These are phyloP conservation scores for Ataeniobius toweri DNA, from an alignment of 2,797 vertebrate species.

Conservation along the genomic window DNA sequence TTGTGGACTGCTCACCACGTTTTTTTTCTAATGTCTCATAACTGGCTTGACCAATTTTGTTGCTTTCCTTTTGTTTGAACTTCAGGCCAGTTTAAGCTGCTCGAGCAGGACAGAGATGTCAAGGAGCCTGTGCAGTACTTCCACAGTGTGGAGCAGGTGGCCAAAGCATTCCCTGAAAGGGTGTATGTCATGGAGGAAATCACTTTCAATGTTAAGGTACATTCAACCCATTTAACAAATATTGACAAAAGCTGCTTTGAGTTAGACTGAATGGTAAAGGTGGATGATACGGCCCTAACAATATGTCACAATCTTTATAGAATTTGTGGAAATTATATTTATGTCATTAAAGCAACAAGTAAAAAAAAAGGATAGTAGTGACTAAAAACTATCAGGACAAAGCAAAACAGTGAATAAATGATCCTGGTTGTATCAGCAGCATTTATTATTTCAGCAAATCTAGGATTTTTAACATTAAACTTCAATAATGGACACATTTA, in stretches of 20 bases:
- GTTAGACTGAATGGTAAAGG: background rate
- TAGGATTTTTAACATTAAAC: background rate
- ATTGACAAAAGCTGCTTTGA: background rate
- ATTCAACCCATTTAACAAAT: conserved; percentile 11
- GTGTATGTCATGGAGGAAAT: conserved; percentile 99
- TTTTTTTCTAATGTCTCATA: background rate
- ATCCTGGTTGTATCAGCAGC: background rate
- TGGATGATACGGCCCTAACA: background rate
- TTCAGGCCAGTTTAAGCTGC: conserved; percentile 97
- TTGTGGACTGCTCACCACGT: background rate
- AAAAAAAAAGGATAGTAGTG: background rate
- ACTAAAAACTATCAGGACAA: background rate
- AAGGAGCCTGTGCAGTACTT: conserved; percentile 99
- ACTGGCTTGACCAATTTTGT: background rate
- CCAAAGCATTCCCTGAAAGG: conserved; percentile 98
- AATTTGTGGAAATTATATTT: background rate
- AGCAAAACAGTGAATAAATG: background rate
- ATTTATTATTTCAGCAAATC: background rate
- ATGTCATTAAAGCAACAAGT: background rate
- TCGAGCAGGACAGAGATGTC: conserved; percentile 98
- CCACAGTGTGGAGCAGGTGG: conserved; percentile 99
- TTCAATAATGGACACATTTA: too few relatives aligned
- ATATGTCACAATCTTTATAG: background rate
- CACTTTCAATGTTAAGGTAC: conserved; percentile 98
- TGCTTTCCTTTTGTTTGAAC: background rate